These are phyloP conservation scores for Apis dorsata DNA, from an alignment of 1,140 invertebrate species.

Conservation along the genomic window DNA sequence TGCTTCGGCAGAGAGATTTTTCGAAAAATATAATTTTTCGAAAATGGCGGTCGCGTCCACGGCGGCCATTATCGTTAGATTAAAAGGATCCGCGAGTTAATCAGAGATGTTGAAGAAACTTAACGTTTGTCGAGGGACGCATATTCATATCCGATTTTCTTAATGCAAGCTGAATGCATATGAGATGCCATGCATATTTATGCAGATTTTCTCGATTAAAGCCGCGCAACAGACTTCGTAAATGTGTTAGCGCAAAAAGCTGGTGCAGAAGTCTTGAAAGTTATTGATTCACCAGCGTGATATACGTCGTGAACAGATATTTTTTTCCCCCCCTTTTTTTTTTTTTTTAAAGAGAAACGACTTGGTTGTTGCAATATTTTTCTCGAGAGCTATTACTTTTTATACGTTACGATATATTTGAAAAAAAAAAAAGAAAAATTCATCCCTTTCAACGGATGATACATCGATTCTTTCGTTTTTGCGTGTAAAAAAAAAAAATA, in stretches of 20 bases:
- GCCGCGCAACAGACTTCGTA: slow-evolving; percentile 9
- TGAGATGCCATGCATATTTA: slow-evolving; percentile 27
- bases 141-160: slow-evolving; percentile 44
- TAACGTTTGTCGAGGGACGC: not conserved
- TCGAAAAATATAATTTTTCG: no score
- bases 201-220: slow-evolving; percentile 30
- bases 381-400: no score
- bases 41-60: no score
- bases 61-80: not conserved
- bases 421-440: no score
- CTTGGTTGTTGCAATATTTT: no score
- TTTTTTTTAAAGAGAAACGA: no score
- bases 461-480: no score
- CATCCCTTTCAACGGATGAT: no score
- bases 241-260: not conserved
- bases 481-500: no score
- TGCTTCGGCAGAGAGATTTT: not conserved
- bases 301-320: not conserved
- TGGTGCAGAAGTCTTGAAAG: not conserved
- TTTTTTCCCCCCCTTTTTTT: no score
- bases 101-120: slow-evolving; percentile 14
- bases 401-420: no score
- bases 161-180: slow-evolving; percentile 36
- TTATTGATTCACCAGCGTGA: not conserved
- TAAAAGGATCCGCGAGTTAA: not conserved